Conservation (phyloP, 2,113 vertebrate genomes). For the Natator depressus region DNA sequence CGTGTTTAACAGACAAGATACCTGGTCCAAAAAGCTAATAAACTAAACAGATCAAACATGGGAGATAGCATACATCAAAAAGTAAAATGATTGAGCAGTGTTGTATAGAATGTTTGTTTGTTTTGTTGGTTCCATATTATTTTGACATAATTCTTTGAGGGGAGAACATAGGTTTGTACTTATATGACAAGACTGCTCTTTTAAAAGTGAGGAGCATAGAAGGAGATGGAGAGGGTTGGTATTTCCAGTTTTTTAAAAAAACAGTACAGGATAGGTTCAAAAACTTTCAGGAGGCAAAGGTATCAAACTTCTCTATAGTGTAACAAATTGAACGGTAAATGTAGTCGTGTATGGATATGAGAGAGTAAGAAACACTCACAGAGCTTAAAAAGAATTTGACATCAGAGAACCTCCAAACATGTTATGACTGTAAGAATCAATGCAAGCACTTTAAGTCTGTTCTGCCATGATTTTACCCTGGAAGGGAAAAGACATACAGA, state of each 20-base stretch:
- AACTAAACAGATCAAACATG: neutral
- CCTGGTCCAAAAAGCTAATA: neutral
- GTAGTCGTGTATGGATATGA: neutral
- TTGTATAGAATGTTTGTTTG: neutral
- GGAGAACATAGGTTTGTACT: neutral
- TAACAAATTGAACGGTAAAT: neutral
- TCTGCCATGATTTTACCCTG: neutral
- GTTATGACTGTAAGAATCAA: neutral
- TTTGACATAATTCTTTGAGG: neutral
- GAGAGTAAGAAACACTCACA: accelerated
- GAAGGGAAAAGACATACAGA: neutral
- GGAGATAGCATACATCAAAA: neutral
- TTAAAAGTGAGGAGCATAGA: neutral
- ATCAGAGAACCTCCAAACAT: accelerated
- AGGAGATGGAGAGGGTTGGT: neutral
- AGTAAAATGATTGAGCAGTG: neutral
- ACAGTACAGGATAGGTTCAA: neutral
- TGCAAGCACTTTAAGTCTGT: neutral
- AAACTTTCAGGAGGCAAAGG: neutral
- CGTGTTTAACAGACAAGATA: neutral
- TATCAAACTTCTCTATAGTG: accelerated
- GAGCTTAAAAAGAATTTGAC: neutral
- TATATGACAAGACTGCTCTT: neutral
- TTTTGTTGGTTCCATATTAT: neutral
- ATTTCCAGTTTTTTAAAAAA: neutral